A percentile compares a stretch with the other conserved stretches of the same genome.
phyloP scores from a whole-genome alignment of 2,113 vertebrate species.

The Perca flavescens region DNA sequence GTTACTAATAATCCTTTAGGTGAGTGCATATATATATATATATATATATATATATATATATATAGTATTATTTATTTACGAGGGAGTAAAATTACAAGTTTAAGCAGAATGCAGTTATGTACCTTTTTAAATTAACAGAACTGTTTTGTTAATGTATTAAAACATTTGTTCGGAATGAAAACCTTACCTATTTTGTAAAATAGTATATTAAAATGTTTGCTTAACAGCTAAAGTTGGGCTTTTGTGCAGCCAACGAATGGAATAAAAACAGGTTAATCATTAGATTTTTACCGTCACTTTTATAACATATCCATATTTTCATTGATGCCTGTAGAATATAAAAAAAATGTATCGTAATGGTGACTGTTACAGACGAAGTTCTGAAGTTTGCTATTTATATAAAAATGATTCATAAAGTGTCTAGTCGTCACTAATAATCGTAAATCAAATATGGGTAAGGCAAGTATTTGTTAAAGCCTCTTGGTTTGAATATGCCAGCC shows the following conservation, averaged over 20 bases:
- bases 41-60: no score
- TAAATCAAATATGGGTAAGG: neutral
- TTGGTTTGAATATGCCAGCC: neutral
- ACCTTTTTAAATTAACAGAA: neutral
- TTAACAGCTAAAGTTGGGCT: conserved; percentile 13
- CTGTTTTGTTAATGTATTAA: neutral
- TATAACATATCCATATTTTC: neutral
- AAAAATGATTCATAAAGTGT: neutral
- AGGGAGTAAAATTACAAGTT: neutral
- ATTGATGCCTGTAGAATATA: neutral
- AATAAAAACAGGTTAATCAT: conserved; percentile 12
- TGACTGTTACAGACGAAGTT: neutral
- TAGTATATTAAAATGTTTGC: neutral
- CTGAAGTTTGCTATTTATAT: neutral
- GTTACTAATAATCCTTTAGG: no score
- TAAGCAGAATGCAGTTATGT: neutral
- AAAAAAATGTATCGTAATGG: neutral
- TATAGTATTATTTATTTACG: no score
- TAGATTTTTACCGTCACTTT: neutral
- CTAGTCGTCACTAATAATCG: neutral
- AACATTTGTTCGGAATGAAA: neutral
- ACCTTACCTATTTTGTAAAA: neutral
- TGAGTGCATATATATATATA: no score
- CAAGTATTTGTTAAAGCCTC: neutral
- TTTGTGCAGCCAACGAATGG: neutral